Evolutionary conservation across 2,797 vertebrate species (phyloP), one percentile per base, ranked within the genome.

Genomic region (Intellagama lesueurii): DNA sequence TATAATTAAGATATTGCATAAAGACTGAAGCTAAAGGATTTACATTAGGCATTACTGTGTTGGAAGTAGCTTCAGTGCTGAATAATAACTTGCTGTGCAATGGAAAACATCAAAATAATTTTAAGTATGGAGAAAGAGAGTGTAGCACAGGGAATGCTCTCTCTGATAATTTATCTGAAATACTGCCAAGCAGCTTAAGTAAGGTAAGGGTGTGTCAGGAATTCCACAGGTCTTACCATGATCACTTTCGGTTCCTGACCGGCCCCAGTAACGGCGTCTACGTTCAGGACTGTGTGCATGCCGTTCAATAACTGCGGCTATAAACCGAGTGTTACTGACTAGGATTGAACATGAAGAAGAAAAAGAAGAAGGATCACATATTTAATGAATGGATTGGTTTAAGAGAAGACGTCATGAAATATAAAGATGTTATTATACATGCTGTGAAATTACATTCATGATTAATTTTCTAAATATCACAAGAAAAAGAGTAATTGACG

Each of bases 251-350:
- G 99, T 99, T 90, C 99, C 99, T 0, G 99, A 99, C 24, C 99
- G 97, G 1, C 99, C 99, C 99, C 99, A 99, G 97, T 99, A 99
- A 17, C 99, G 97, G 52, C 99, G 97, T 3, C 99, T 96, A 91
- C 99, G 97, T 47, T 99, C 99, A 0, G 99, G 99, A 85, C 99
- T 99, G 97, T 99, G 99, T 0, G 98, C 98, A 17, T 99, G 99
- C 4, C 99, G 97, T 94, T 99, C 99, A 0, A 99, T 99, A 88
- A 99, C 99, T 0, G 99, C 99, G 0, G 99, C 99, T 82, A 99
- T 99, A 91, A 99, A 99, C 0, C 99, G 97, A 0, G 98, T 99
- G 92, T 99, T 99, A 87, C 99, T 99, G 94, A 99, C 99, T 99
- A 97, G 7, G 86, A 76, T 93, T 49, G 68, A 89, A 44, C 26